Evolutionary conservation across 2,113 vertebrate species (phyloP).

Genomic region (Ovibos moschatus): DNA sequence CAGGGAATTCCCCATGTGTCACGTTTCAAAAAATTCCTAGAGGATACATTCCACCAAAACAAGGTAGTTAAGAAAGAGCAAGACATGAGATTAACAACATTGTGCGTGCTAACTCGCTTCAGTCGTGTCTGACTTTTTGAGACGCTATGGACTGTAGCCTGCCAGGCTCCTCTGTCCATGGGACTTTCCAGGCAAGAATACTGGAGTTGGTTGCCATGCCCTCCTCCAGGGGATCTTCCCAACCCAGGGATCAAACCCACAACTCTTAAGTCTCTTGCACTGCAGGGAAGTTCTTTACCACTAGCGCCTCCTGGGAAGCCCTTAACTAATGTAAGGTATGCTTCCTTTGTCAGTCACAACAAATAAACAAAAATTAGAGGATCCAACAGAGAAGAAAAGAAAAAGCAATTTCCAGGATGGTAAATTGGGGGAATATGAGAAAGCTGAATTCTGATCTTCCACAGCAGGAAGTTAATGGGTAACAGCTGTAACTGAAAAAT

Average conservation of each 20-base stretch:
- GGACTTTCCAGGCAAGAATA: neutral
- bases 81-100: neutral
- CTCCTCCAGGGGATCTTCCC: neutral
- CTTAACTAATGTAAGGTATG: neutral
- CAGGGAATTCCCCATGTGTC: neutral
- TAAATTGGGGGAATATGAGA: neutral
- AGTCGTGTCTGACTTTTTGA: neutral
- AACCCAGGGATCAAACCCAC: neutral
- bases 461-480: neutral
- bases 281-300: neutral
- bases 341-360: neutral
- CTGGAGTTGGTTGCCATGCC: neutral
- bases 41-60: neutral
- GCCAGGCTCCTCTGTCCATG: neutral
- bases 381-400: neutral
- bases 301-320: neutral
- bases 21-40: neutral
- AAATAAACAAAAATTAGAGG: neutral
- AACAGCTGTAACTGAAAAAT: neutral
- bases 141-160: neutral
- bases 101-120: rapidly evolving
- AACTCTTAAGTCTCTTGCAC: neutral
- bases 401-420: neutral
- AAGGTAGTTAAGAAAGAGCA: neutral
- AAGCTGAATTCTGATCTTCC: neutral